phyloP scores from a whole-genome alignment of 2,113 vertebrate species.

The Nothocercus nigrocapillus region DNA sequence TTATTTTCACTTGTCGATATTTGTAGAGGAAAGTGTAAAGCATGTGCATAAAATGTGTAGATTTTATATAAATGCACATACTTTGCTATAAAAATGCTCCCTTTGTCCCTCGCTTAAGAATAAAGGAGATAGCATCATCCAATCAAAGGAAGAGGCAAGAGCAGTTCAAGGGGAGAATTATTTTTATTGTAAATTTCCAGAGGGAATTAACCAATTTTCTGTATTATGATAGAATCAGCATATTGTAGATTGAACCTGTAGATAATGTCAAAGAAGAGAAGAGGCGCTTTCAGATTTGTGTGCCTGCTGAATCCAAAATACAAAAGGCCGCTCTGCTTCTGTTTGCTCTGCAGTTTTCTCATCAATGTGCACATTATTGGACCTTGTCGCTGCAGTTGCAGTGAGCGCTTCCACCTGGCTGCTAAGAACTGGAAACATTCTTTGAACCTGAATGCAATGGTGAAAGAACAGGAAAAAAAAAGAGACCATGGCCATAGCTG shows the following conservation, averaged over 20 bases:
- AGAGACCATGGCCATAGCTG: neutral
- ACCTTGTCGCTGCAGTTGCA: conserved; percentile 42
- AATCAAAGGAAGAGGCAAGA: conserved; percentile 83
- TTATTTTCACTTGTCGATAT: neutral
- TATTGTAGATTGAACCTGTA: conserved; percentile 84
- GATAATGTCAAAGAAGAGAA: conserved; percentile 83
- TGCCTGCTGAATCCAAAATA: conserved; percentile 79
- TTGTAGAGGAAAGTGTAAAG: neutral
- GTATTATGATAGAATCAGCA: conserved; percentile 93
- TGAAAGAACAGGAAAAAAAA: conserved; percentile 25
- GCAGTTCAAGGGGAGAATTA: conserved; percentile 89
- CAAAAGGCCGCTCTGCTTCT: conserved; percentile 52
- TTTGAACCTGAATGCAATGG: conserved; percentile 22
- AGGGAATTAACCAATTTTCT: conserved; percentile 91
- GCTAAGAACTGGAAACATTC: conserved; percentile 52
- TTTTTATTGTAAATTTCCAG: conserved; percentile 86
- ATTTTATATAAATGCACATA: conserved; percentile 47
- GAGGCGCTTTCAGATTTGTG: conserved; percentile 65
- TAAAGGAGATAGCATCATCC: conserved; percentile 88
- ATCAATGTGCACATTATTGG: conserved; percentile 65
- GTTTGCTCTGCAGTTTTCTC: conserved; percentile 71
- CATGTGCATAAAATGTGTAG: neutral
- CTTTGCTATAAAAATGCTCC: conserved; percentile 29
- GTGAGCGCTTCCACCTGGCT: conserved; percentile 52
- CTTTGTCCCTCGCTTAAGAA: conserved; percentile 66